Base-by-base conservation (phyloP, 2,797 vertebrate species). In the Zenarchopterus dispar region DNA sequence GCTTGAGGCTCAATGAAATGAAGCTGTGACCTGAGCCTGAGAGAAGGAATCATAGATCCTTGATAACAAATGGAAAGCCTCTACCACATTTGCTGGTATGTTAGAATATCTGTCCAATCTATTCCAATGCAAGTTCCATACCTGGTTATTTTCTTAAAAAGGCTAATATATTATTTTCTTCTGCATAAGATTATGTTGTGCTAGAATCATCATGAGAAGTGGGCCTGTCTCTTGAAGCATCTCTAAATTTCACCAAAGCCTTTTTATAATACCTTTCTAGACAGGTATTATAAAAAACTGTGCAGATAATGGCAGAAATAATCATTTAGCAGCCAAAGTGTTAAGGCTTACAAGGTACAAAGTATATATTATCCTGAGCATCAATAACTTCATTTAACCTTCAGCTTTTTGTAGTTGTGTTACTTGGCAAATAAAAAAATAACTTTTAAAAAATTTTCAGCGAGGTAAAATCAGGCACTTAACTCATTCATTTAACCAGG, bases 1-100 rank as follows among this genome's bases (percentile, higher is more conserved):
- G 80, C 88, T 85, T 1, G 43, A 80, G 85, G 85, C 85, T 78
- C 42, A 75, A 55, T 74, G 82, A 85, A 85, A 84, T 70, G 68
- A 73, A 81, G 58, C 66, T 81, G 70, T 31, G 43, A 72, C 70
- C 56, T 63, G 62, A 72, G 78, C 75, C 62, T 61, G 44, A 39
- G 61, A 82, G 61, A 65, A 54, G 60, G 45, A 52, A 48, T 56
- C 62, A 44, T 22, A 64, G 52, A 62, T 68, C 54, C 23, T 60
- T 44, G 56, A 65, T 39, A 23, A 21, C 17, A 58, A 28, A 73
- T 63, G 63, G 53, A 73, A 56, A 16, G 21, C 42, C 18, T 67
- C 49, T n/a, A 19, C 4, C 4, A 0, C 17, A n/a, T 52, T 49
- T 21, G 47, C 52, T 56, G 56, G 36, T 26, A 70, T 26, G 8